Conservation (phyloP, 2,797 vertebrate species). For the Squalus acanthias region DNA sequence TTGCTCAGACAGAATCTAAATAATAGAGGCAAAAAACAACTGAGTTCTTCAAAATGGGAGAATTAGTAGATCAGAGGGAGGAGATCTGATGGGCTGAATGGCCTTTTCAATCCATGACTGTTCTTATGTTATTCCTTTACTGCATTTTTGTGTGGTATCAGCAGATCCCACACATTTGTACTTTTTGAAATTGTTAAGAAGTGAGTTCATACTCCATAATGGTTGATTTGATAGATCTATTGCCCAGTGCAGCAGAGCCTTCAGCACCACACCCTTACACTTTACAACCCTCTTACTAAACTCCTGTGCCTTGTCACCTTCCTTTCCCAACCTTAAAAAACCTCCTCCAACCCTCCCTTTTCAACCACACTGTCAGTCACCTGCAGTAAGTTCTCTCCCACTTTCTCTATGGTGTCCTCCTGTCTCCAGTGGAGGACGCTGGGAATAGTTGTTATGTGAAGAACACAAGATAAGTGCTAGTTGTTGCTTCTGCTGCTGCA, state of each 20-base stretch:
- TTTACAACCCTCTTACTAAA: not conserved
- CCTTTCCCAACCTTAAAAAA: not conserved
- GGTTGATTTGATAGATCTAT: not conserved
- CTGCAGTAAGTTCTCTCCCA: not conserved
- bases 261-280: not conserved
- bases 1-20: not conserved
- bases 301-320: not conserved
- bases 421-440: not conserved
- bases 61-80: not conserved
- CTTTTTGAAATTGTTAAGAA: not conserved
- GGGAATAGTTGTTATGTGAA: not conserved
- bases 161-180: not conserved
- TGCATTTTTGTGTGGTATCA: not conserved
- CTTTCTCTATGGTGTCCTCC: not conserved
- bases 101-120: not conserved
- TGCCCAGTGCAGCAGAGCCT: not conserved
- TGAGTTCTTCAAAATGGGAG: not conserved
- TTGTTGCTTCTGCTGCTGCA: not conserved
- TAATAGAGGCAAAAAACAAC: not conserved
- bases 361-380: not conserved
- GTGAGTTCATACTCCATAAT: not conserved
- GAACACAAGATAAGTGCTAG: not conserved
- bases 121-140: not conserved
- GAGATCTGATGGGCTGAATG: not conserved
- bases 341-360: not conserved